Evolutionary conservation across 2,113 vertebrate species (phyloP).

Genomic region (Myiozetetes cayanensis): DNA sequence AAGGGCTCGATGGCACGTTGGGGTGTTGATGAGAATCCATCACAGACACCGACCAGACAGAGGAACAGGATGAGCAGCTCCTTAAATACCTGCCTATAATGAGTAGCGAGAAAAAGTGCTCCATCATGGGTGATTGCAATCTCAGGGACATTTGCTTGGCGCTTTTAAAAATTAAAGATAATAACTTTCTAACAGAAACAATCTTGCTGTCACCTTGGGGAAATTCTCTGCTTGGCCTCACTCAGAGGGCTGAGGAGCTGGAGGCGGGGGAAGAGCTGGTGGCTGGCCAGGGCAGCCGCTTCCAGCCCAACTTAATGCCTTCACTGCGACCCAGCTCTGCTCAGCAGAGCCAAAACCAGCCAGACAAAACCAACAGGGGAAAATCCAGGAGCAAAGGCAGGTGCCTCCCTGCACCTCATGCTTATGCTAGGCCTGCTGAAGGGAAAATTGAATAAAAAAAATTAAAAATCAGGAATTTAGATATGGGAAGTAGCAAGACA

Average conservation of each 20-base stretch:
- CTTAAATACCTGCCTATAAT: conserved; percentile 38
- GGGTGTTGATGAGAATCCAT: neutral
- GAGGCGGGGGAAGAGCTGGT: neutral
- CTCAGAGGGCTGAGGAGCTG: conserved; percentile 3
- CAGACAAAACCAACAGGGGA: neutral
- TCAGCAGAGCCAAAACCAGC: neutral
- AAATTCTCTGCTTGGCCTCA: conserved; percentile 51
- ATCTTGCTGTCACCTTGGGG: conserved; percentile 64
- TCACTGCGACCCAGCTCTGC: neutral
- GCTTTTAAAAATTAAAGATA: conserved; percentile 63
- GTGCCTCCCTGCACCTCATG: rapidly evolving
- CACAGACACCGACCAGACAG: conserved; percentile 22
- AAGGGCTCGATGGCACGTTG: rapidly evolving
- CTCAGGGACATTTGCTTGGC: conserved; percentile 57
- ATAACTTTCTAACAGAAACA: conserved; percentile 63
- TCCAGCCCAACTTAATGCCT: neutral
- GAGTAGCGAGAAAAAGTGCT: conserved; percentile 35
- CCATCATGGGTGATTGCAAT: conserved; percentile 57
- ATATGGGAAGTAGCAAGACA: neutral
- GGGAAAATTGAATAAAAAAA: neutral
- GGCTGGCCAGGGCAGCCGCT: neutral
- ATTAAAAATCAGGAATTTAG: neutral
- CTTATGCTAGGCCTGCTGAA: neutral
- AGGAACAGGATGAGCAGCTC: conserved; percentile 51
- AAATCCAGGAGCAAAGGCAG: neutral